Conservation (phyloP, 2,797 vertebrate species). For the Melanotaenia trifasciata region DNA sequence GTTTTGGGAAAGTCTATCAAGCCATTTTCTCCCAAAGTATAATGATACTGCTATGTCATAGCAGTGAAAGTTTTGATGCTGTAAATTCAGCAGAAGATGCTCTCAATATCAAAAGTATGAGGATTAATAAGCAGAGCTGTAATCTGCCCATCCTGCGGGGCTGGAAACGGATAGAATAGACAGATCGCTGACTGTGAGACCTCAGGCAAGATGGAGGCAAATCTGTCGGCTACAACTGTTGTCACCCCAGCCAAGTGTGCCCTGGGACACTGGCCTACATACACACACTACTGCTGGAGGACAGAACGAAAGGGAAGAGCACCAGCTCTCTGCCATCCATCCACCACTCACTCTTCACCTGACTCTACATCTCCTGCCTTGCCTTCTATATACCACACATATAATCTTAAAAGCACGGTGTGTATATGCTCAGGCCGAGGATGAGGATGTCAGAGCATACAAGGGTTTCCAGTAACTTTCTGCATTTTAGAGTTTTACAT, state of each 20-base stretch:
- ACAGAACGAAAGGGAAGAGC: constrained; percentile 55
- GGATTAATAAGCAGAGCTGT: constrained; percentile 58
- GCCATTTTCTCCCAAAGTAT: background rate
- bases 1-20: background rate
- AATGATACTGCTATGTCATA: background rate
- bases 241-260: constrained; percentile 84
- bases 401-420: background rate
- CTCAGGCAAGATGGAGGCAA: constrained; percentile 86
- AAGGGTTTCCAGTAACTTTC: background rate
- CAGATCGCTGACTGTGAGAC: constrained; percentile 82
- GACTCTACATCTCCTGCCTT: constrained; percentile 14
- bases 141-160: constrained; percentile 69
- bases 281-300: constrained; percentile 78
- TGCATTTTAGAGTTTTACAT: background rate
- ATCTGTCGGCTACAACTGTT: constrained; percentile 89
- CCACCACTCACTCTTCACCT: constrained; percentile 45
- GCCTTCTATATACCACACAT: background rate
- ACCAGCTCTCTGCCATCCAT: constrained; percentile 59
- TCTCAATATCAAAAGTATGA: constrained; percentile 5
- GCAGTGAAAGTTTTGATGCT: background rate
- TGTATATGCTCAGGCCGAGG: background rate
- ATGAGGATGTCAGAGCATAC: background rate
- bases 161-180: constrained; percentile 72
- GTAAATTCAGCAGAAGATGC: constrained; percentile 37
- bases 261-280: constrained; percentile 88